Evolutionary conservation across 2,888 invertebrate genomes (phyloP).

Genomic region (Yponomeuta cagnagella): DNA sequence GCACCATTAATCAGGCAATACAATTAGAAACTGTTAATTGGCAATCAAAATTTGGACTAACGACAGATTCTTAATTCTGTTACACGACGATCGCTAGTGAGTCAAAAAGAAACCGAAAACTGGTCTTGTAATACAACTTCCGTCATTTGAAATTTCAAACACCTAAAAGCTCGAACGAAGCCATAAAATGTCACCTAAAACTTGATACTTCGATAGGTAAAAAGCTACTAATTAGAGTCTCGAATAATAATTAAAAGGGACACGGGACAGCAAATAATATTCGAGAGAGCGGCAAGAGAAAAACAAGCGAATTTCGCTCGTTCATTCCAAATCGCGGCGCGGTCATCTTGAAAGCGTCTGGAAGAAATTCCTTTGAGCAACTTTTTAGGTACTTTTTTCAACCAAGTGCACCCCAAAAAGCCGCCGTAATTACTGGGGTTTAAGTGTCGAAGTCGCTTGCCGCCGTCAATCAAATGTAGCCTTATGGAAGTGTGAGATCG

Average conservation of each 20-base stretch:
- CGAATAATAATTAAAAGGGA: constrained; percentile 50
- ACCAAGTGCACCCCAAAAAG: constrained; percentile 12
- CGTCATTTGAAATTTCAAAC: background rate
- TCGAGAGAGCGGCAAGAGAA: constrained; percentile 44
- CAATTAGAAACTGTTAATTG: background rate
- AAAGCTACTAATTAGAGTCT: constrained; percentile 55
- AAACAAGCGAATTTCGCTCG: constrained; percentile 62
- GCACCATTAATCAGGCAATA: background rate
- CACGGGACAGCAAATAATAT: constrained; percentile 41
- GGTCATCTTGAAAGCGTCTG: constrained; percentile 42
- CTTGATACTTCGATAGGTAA: constrained; percentile 19
- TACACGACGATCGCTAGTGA: background rate
- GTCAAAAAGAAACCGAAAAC: background rate
- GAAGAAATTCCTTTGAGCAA: constrained; percentile 17
- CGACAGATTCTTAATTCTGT: background rate
- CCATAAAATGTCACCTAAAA: constrained; percentile 39
- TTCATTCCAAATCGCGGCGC: constrained; percentile 68
- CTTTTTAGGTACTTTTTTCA: constrained; percentile 16
- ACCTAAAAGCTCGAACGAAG: constrained; percentile 28
- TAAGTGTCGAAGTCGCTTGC: background rate
- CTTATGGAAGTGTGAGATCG: constrained; percentile 13
- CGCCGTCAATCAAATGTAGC: background rate
- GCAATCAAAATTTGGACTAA: background rate
- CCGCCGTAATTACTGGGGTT: constrained; percentile 14
- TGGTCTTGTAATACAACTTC: background rate